Percentiles rank a stretch among this genome's conserved stretches.
These are phyloP conservation scores for Oenanthe oenanthe DNA, from an alignment of 2,113 vertebrate genomes.

Conservation along the genomic window DNA sequence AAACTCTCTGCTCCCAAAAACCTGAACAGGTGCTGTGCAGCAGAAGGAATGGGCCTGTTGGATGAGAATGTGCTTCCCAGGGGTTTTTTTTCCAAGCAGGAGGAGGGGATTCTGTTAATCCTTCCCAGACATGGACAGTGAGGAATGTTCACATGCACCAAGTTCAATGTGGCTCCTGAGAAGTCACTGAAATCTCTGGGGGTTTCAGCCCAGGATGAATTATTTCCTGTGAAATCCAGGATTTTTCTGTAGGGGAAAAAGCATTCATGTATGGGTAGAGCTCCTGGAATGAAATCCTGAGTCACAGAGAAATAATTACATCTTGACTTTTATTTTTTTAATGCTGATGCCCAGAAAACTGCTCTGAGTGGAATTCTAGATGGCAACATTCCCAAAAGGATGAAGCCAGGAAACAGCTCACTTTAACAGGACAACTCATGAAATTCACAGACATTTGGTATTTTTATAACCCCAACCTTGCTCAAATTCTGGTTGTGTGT, in stretches of 20 bases:
- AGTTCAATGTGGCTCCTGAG: background rate
- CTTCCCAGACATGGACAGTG: background rate
- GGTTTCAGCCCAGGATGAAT: background rate
- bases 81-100: background rate
- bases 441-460: background rate
- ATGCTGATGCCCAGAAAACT: background rate
- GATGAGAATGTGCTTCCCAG: background rate
- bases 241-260: background rate
- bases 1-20: background rate
- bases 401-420: background rate
- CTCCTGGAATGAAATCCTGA: background rate
- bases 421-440: background rate
- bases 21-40: background rate
- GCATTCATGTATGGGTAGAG: background rate
- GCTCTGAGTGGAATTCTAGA: background rate
- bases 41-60: background rate
- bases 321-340: background rate
- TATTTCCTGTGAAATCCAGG: background rate
- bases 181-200: background rate
- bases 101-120: background rate
- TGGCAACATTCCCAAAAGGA: background rate
- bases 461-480: background rate
- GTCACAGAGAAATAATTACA: background rate
- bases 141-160: background rate
- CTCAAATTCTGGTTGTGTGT: background rate